A percentile compares a stretch with the other conserved stretches of the same genome.
Evolutionary conservation across 2,797 vertebrate genomes (phyloP).

Genomic region (Enteromius anoplus): DNA sequence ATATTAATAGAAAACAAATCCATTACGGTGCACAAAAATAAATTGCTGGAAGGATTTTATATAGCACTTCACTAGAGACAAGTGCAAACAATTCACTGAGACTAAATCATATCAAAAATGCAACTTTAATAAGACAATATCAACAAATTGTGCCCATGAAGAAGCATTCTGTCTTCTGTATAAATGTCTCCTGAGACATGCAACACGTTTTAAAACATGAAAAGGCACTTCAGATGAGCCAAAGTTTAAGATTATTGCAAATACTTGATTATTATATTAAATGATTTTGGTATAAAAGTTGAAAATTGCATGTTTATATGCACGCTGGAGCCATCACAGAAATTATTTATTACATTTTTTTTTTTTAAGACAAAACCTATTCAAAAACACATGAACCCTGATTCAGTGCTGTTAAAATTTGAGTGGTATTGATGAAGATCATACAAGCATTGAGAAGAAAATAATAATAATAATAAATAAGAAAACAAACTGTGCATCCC

Average conservation of each 20-base stretch:
- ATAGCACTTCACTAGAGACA: slow-evolving; percentile 21
- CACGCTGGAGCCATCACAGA: background rate
- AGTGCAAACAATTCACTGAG: slow-evolving; percentile 2
- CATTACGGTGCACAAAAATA: background rate
- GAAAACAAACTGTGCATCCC: background rate
- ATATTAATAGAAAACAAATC: background rate
- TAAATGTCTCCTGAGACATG: slow-evolving; percentile 40
- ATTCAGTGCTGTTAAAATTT: slow-evolving; percentile 24
- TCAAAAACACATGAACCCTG: slow-evolving; percentile 5
- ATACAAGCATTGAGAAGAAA: background rate
- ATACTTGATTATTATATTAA: slow-evolving; percentile 12
- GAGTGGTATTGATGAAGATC: background rate
- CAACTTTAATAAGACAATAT: slow-evolving; percentile 69
- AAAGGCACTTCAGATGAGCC: slow-evolving; percentile 57
- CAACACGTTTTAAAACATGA: slow-evolving; percentile 20
- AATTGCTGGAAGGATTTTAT: slow-evolving; percentile 4
- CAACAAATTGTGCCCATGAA: slow-evolving; percentile 33
- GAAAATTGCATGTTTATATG: background rate
- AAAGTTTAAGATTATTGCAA: slow-evolving; percentile 31
- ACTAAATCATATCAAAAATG: slow-evolving; percentile 68
- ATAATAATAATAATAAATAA: slow-evolving; percentile 16
- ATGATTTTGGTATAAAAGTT: slow-evolving; percentile 31
- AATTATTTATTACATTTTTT: background rate
- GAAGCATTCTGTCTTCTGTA: background rate
- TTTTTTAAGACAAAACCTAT: background rate